Base-by-base conservation (phyloP, 2,888 invertebrate genomes). In the Agriopis aurantiaria region DNA sequence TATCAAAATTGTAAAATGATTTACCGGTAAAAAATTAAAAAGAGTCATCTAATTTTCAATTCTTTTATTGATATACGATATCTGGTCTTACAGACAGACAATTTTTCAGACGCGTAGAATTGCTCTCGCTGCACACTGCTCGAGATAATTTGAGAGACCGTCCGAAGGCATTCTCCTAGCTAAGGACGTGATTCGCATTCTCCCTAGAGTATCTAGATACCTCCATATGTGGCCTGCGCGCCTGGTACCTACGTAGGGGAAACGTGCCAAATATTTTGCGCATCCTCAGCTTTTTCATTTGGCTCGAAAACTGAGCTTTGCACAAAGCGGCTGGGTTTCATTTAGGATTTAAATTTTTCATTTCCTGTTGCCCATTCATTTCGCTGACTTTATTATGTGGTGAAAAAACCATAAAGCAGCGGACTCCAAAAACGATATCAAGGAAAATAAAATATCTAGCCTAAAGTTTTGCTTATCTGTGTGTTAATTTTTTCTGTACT, bases 111-210 rank as follows among this genome's bases (percentile, higher is more conserved):
- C 79, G 75, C 73, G 73, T 72, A 72, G 75, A 77, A 82, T 82
- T 81, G 79, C 82, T 76, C 76, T 76, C 68, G 73, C 73, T 82
- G 82, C 75, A 78, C 79, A 78, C 75, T 78, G 81, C 78, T 80
- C 77, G 76, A 76, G 82, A 83, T 83, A 84, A 83, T 85, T 86
- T 84, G 80, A 82, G 81, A 82, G 82, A 83, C 82, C 79, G 82
- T 77, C 78, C 68, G 80, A 78, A 81, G 80, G 84, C 80, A 85
- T 85, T 84, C 83, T 80, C 81, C 78, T 76, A 77, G 76, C 79
- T 72, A 71, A 78, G 78, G 74, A 86, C 87, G 87, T 87, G 87
- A 87, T 87, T 87, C 87, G 84, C 84, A 87, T 88, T 87, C 85
- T 77, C 82, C 71, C 74, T 67, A 75, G 82, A 76, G 85, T 82